Percentiles rank a stretch among this genome's conserved stretches.
Conservation (phyloP, 2,113 vertebrate species). For the Rhinolophus sinicus region DNA sequence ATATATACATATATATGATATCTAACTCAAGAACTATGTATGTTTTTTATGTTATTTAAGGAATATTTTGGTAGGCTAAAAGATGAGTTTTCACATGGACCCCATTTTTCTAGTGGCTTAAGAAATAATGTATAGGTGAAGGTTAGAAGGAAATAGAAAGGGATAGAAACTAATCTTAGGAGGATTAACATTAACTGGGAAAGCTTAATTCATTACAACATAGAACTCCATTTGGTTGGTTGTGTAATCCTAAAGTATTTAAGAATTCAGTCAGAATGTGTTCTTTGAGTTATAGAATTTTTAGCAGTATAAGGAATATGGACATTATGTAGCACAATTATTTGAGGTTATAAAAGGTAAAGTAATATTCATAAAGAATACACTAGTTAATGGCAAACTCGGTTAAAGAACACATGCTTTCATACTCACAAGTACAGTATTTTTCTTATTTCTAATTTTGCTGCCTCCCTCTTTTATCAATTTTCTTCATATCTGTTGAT, state of each 20-base stretch:
- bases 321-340: background rate
- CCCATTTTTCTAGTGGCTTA: background rate
- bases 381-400: background rate
- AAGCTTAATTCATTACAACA: background rate
- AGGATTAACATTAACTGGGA: background rate
- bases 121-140: background rate
- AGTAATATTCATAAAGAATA: background rate
- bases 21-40: background rate
- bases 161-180: background rate
- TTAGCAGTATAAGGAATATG: conserved; percentile 9
- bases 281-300: background rate
- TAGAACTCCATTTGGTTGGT: background rate
- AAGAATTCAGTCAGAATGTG: background rate
- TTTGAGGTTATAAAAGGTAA: background rate
- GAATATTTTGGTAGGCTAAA: background rate
- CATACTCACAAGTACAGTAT: background rate
- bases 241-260: background rate
- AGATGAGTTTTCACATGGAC: background rate
- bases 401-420: background rate
- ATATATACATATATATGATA: background rate
- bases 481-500: background rate
- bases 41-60: background rate
- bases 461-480: background rate
- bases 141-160: background rate
- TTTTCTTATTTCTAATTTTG: background rate